Evolutionary conservation across 1,140 invertebrate genomes (phyloP).

Genomic region (Drosophila nannoptera): DNA sequence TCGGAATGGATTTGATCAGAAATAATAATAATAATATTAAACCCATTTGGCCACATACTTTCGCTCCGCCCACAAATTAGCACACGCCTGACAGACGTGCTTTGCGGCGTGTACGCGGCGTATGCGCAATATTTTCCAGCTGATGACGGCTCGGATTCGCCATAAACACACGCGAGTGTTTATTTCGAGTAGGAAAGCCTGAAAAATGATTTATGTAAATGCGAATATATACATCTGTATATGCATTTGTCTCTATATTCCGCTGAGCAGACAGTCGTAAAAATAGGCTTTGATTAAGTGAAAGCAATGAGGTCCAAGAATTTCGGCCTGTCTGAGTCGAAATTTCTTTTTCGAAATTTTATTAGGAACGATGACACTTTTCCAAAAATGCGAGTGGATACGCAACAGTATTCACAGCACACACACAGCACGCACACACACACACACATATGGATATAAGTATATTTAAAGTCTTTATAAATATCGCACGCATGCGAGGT

Average conservation of each 20-base stretch:
- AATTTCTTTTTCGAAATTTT: constrained; percentile 36
- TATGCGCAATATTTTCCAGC: constrained; percentile 36
- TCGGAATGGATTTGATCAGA: constrained; percentile 18
- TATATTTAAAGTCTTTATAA: constrained; percentile 24
- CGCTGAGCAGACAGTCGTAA: constrained; percentile 16
- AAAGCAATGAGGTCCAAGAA: constrained; percentile 32
- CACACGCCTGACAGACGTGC: constrained; percentile 25
- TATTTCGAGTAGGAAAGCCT: constrained; percentile 15
- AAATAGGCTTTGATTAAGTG: constrained; percentile 36
- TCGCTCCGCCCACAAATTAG: constrained; percentile 21
- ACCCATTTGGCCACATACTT: constrained; percentile 7
- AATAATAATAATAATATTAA: constrained; percentile 7
- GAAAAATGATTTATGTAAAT: too few species aligned
- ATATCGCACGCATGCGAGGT: constrained; percentile 14
- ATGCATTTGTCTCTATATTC: background rate
- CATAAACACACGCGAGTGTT: constrained; percentile 21
- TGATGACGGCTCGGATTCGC: constrained; percentile 39
- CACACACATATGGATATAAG: constrained; percentile 4
- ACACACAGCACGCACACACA: constrained; percentile 14
- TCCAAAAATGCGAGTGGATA: constrained; percentile 60
- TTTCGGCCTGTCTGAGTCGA: constrained; percentile 9
- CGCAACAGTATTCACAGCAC: too few species aligned
- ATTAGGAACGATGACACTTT: constrained; percentile 62
- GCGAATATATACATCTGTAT: background rate
- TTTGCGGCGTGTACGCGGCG: constrained; percentile 29